phyloP scores from a whole-genome alignment of 53 echinoderm and acorn worm species.

The Echinarachnius parma region DNA sequence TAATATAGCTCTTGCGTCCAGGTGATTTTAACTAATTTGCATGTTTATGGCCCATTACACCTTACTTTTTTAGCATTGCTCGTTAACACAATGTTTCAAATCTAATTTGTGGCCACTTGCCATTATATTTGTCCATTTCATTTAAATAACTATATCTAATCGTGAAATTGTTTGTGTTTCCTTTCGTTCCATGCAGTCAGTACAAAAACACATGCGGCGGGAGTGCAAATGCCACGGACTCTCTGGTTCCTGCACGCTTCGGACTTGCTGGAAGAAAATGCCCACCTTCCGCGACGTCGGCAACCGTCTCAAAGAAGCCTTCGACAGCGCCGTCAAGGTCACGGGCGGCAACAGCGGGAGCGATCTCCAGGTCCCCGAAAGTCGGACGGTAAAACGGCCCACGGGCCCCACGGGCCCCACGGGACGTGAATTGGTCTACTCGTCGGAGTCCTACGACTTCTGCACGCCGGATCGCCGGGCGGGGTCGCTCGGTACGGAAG shows the following conservation, averaged over 20 bases:
- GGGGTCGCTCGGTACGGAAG: slow-evolving; percentile 86
- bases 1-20: no score
- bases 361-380: slow-evolving; percentile 68
- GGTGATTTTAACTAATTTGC: no score
- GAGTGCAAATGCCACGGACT: slow-evolving; percentile 89
- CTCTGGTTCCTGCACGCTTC: slow-evolving; percentile 71
- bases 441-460: slow-evolving; percentile 82
- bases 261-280: slow-evolving; percentile 93
- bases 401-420: slow-evolving; percentile 55
- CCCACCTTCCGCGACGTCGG: slow-evolving; percentile 84
- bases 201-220: slow-evolving; percentile 60
- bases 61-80: no score
- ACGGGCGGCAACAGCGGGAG: slow-evolving; percentile 89
- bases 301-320: slow-evolving; percentile 67
- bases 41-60: no score
- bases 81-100: no score
- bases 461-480: slow-evolving; percentile 73
- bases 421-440: slow-evolving; percentile 69
- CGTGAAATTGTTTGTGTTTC: no score
- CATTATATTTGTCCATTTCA: no score
- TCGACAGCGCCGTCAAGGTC: slow-evolving; percentile 87
- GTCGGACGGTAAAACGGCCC: slow-evolving; percentile 66
- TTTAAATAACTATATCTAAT: no score
- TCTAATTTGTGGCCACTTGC: no score
- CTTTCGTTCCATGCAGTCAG: slow-evolving; percentile 51